Evolutionary conservation across 2,888 invertebrate genomes (phyloP).

Genomic region (Rhagophthalmus giganteus): DNA sequence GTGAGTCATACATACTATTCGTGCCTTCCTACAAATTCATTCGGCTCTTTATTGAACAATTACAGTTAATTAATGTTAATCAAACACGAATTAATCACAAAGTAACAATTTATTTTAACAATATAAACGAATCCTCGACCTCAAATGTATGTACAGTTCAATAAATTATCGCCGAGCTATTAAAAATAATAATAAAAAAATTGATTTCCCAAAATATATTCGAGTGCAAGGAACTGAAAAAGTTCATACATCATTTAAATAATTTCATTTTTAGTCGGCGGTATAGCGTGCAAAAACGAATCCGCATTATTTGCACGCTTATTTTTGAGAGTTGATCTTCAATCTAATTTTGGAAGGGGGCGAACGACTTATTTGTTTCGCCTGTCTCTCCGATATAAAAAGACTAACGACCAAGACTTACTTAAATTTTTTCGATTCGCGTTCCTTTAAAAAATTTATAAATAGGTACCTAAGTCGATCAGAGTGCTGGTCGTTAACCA

Average conservation of each 20-base stretch:
- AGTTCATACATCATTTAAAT: background rate
- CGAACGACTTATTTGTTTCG: background rate
- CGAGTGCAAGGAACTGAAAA: constrained; percentile 10
- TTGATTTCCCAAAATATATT: constrained; percentile 5
- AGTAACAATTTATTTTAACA: background rate
- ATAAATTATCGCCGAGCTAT: constrained; percentile 1
- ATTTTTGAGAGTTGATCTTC: background rate
- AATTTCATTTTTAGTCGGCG: background rate
- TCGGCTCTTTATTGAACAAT: background rate
- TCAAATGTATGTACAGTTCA: constrained; percentile 6
- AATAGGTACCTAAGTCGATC: no score
- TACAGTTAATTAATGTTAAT: background rate
- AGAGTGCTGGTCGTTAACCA: no score
- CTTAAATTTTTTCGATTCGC: no score
- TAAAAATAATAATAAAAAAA: constrained; percentile 1
- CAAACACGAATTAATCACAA: background rate
- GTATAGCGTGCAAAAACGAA: background rate
- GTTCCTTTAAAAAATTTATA: no score
- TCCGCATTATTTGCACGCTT: no score
- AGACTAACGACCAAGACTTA: background rate
- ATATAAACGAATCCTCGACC: background rate
- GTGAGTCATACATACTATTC: no score
- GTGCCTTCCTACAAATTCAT: no score
- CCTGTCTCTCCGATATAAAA: background rate
- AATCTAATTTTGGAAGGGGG: background rate